phyloP scores from a whole-genome alignment of 2,888 invertebrate species.

The Noctua comes region DNA sequence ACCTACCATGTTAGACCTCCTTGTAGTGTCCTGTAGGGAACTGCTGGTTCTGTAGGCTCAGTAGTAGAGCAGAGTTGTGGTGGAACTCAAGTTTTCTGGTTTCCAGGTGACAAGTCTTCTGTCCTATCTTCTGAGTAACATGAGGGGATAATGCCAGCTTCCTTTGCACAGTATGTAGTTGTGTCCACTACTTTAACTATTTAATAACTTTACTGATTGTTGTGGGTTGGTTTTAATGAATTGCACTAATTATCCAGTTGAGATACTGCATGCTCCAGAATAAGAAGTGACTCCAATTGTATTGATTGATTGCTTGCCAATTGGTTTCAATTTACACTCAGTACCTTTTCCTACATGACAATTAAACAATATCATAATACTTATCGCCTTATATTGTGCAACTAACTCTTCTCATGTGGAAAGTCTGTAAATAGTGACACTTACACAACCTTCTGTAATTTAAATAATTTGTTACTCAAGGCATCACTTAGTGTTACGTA shows the following conservation, averaged over 20 bases:
- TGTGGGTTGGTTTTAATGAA: slow-evolving; percentile 41
- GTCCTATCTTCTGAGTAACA: slow-evolving; percentile 43
- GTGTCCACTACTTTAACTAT: slow-evolving; percentile 22
- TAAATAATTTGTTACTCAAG: not conserved
- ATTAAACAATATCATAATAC: not conserved
- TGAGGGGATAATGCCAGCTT: slow-evolving; percentile 56
- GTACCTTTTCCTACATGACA: slow-evolving; percentile 8
- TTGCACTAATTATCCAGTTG: slow-evolving; percentile 24
- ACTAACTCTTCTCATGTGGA: not conserved
- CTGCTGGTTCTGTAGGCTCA: not conserved
- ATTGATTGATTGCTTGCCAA: slow-evolving; percentile 47
- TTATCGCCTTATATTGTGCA: not conserved
- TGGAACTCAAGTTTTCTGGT: slow-evolving; percentile 54
- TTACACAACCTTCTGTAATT: not conserved
- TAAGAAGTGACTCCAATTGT: slow-evolving; percentile 13
- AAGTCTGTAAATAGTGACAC: not conserved
- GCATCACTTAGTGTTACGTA: not conserved
- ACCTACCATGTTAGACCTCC: not conserved
- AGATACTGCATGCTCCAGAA: not conserved
- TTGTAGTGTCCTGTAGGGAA: not conserved
- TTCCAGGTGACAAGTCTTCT: slow-evolving; percentile 65
- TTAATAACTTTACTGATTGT: slow-evolving; percentile 21
- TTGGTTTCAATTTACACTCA: slow-evolving; percentile 44
- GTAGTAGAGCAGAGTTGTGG: not conserved
- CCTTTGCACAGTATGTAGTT: slow-evolving; percentile 67